Evolutionary conservation across 2,888 invertebrate species (phyloP).

Genomic region (Scaptomyza cyrtandrae): DNA sequence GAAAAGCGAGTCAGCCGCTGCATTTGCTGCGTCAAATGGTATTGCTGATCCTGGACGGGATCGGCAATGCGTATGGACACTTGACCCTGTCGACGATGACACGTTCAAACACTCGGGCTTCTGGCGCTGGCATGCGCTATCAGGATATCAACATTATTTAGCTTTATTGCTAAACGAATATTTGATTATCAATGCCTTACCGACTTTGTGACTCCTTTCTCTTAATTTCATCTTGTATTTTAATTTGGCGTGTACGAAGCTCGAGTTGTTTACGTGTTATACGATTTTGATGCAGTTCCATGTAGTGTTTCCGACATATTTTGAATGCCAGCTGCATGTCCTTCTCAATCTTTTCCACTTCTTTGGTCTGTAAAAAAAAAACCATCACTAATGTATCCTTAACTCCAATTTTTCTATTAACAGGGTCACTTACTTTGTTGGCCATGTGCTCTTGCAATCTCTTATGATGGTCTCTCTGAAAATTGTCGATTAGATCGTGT

Average conservation of each 20-base stretch:
- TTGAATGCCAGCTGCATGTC: constrained; percentile 34
- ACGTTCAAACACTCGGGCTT: background rate
- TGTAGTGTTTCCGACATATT: constrained; percentile 44
- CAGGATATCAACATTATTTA: background rate
- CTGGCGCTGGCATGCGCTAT: background rate
- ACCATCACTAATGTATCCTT: background rate
- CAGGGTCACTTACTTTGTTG: constrained; percentile 46
- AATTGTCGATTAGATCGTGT: constrained; percentile 47
- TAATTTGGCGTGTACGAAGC: constrained; percentile 37
- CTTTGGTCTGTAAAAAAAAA: constrained; percentile 28
- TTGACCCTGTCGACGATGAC: background rate
- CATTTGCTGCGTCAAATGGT: background rate
- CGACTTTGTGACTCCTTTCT: constrained; percentile 1
- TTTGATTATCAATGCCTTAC: constrained; percentile 19
- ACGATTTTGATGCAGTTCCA: constrained; percentile 35
- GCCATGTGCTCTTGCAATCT: constrained; percentile 56
- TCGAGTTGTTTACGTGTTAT: constrained; percentile 46
- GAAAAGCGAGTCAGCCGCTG: background rate
- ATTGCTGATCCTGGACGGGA: background rate
- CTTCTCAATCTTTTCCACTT: constrained; percentile 25
- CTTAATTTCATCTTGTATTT: constrained; percentile 29
- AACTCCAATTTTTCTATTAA: no score
- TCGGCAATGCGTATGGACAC: background rate
- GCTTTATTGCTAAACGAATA: background rate
- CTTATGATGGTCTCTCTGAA: constrained; percentile 66